phyloP scores from a whole-genome alignment of 2,113 vertebrate genomes.

The Pelvicachromis taeniatus region DNA sequence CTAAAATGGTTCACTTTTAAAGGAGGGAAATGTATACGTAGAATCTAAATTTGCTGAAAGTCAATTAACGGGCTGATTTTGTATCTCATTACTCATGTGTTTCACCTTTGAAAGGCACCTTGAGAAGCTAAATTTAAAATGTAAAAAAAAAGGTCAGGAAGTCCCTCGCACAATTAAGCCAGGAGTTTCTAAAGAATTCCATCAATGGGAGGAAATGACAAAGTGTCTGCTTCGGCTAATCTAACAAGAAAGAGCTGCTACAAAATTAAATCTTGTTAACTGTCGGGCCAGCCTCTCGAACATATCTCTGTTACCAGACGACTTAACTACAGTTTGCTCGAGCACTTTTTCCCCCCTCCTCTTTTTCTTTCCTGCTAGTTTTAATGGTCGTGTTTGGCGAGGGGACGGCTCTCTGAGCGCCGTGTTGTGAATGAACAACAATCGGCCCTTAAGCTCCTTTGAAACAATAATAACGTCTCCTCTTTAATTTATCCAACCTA shows the following conservation, averaged over 20 bases:
- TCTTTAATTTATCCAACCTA: constrained; percentile 56
- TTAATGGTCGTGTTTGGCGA: constrained; percentile 15
- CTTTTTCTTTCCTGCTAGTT: not conserved
- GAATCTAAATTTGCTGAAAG: constrained; percentile 74
- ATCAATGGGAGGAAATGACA: constrained; percentile 63
- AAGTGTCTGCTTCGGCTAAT: constrained; percentile 56
- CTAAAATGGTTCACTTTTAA: constrained; percentile 72
- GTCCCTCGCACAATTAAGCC: constrained; percentile 74
- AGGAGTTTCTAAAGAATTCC: constrained; percentile 64
- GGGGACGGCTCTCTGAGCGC: not conserved
- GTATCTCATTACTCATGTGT: constrained; percentile 77
- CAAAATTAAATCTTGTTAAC: constrained; percentile 45
- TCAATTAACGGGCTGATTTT: constrained; percentile 77
- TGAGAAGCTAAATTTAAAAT: constrained; percentile 79
- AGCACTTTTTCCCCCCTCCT: not conserved
- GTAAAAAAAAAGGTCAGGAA: constrained; percentile 77
- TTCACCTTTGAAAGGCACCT: constrained; percentile 80
- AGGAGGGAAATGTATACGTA: constrained; percentile 70
- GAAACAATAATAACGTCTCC: constrained; percentile 63
- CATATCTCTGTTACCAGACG: constrained; percentile 56
- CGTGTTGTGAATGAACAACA: constrained; percentile 13
- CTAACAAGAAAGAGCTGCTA: constrained; percentile 32
- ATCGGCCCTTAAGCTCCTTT: constrained; percentile 40
- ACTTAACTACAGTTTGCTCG: constrained; percentile 44
- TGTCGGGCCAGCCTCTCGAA: constrained; percentile 36